Conservation (phyloP, 2,888 invertebrate genomes). For the Parnassius apollo region DNA sequence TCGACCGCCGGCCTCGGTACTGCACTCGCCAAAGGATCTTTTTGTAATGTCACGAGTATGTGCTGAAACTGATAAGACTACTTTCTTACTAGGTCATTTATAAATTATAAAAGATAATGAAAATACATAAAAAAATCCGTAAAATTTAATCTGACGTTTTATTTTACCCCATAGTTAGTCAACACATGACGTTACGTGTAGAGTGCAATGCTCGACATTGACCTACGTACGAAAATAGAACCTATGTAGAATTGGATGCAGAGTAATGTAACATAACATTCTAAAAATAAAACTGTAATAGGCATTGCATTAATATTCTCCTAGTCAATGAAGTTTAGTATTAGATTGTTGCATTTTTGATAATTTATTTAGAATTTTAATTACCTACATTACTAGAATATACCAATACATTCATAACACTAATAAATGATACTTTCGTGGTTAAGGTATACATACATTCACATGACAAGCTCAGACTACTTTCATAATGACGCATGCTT, state of each 20-base stretch:
- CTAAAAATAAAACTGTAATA: constrained; percentile 36
- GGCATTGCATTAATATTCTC: no score
- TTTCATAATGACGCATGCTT: no score
- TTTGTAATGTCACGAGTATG: constrained; percentile 81
- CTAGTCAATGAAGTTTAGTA: no score
- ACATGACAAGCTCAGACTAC: no score
- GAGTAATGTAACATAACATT: constrained; percentile 11
- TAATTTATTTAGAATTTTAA: no score
- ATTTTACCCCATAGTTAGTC: constrained; percentile 35
- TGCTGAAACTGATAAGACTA: constrained; percentile 83
- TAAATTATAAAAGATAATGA: constrained; percentile 80
- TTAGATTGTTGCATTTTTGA: no score
- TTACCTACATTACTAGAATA: no score
- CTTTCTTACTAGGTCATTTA: constrained; percentile 83
- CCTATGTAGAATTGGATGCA: constrained; percentile 8
- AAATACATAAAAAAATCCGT: constrained; percentile 76
- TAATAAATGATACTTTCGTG: no score
- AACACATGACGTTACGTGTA: constrained; percentile 3
- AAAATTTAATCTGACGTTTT: constrained; percentile 65
- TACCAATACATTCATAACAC: no score
- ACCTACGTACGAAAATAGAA: constrained; percentile 60
- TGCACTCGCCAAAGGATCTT: constrained; percentile 82
- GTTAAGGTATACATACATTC: no score
- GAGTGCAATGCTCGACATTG: constrained; percentile 62
- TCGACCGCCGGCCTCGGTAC: constrained; percentile 75